Conservation (phyloP, 2,888 invertebrate genomes). For the Stenodera caucasica region DNA sequence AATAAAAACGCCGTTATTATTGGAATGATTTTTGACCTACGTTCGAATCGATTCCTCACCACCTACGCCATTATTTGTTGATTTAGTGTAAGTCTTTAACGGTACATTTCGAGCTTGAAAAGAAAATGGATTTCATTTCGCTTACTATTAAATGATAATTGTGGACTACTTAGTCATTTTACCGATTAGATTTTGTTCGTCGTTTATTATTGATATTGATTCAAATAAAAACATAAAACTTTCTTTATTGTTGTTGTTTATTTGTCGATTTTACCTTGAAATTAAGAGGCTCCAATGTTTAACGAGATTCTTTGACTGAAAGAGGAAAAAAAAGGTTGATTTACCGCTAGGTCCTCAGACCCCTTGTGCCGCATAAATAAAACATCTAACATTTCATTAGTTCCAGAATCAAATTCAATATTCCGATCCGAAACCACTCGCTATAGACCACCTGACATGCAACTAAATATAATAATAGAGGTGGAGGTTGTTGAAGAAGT, state of each 20-base stretch:
- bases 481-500: not conserved
- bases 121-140: conserved; percentile 53
- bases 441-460: conserved; percentile 37
- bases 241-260: too few relatives aligned
- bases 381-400: conserved; percentile 28
- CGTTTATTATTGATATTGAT: not conserved
- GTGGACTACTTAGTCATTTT: conserved; percentile 9
- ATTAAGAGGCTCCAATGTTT: not conserved
- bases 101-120: conserved; percentile 44
- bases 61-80: conserved; percentile 13
- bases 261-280: not conserved
- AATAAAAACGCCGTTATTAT: conserved; percentile 49
- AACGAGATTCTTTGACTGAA: conserved; percentile 6
- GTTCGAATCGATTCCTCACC: not conserved
- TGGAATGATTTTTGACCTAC: not conserved
- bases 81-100: conserved; percentile 45
- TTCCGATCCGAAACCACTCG: conserved; percentile 11
- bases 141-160: conserved; percentile 24
- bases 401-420: conserved; percentile 22
- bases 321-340: conserved; percentile 32
- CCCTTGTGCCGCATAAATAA: conserved; percentile 19
- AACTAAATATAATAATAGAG: conserved; percentile 31
- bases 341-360: conserved; percentile 28
- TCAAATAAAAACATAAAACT: too few relatives aligned
- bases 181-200: not conserved